Evolutionary conservation across 1,140 invertebrate species (phyloP).

Genomic region (Drosophila cardini): DNA sequence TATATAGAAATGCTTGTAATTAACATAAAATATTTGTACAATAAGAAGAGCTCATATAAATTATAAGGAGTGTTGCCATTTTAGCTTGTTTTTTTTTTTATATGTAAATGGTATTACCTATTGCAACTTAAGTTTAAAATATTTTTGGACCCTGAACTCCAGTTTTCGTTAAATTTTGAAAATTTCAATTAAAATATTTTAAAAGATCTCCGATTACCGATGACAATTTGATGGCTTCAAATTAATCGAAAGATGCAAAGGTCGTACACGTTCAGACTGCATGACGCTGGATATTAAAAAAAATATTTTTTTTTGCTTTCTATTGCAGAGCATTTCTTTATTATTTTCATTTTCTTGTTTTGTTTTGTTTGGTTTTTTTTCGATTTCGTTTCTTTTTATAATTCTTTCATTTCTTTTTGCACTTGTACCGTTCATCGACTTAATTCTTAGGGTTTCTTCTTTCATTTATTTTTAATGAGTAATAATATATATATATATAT

Average conservation of each 20-base stretch:
- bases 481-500: slow-evolving; percentile 66
- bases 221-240: neutral
- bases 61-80: too few species aligned
- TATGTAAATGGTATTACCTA: too few species aligned
- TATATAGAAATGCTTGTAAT: slow-evolving; percentile 17
- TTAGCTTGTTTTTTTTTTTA: too few species aligned
- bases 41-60: too few species aligned
- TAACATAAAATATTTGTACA: slow-evolving; percentile 1
- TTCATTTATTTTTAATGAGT: slow-evolving; percentile 66
- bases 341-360: slow-evolving; percentile 69
- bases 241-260: neutral
- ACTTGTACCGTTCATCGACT: slow-evolving; percentile 80
- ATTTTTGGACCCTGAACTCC: too few species aligned
- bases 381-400: slow-evolving; percentile 35
- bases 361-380: slow-evolving; percentile 52
- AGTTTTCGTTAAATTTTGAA: too few species aligned
- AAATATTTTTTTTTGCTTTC: slow-evolving; percentile 45
- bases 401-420: slow-evolving; percentile 61
- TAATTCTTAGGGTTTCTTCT: slow-evolving; percentile 55
- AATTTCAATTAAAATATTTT: neutral
- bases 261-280: neutral
- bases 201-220: neutral
- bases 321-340: slow-evolving; percentile 84
- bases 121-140: too few species aligned
- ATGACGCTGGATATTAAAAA: neutral